Base-by-base conservation (phyloP, 2,888 invertebrate species). In the Netelia inedita region DNA sequence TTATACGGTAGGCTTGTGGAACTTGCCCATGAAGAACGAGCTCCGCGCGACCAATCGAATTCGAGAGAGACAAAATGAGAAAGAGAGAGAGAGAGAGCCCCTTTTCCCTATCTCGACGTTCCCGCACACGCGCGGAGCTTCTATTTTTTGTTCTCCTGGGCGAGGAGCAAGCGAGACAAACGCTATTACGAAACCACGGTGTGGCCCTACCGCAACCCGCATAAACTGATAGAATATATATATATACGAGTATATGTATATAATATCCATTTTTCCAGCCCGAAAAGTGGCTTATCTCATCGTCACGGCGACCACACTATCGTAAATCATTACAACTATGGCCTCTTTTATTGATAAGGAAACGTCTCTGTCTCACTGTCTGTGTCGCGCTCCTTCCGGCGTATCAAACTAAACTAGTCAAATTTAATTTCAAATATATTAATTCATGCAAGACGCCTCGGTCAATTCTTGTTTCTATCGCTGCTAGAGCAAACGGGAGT, bases 201-300 rank as follows among this genome's bases (percentile, higher is more conserved):
- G 81, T 75, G 88, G 89, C 89, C 89, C 90, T 90, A 90, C 88
- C 89, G 84, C 89, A 89, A 90, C 87, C 76, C 87, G 81, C 78
- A 81, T 57, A 71, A 46, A 61, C 55, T 50, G 50, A 19, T n/a
- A 50, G 46, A 46, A 1, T 28, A 28, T 28, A 28, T 28, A 28
- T 28, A 28, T 35, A 35, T 35, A 35, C n/a, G n/a, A n/a, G n/a
- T 35, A 35, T 35, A 35, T 35, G 35, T 35, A 35, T 35, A 5
- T 35, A 35, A 35, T 35, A 35, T 35, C 35, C 35, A 35, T 35
- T 35, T 35, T 43, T 16, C 41, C 68, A 11, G 46, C 76, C 68
- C 46, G 46, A 78, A 43, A 28, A 78, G 76, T 68, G 68, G 59
- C 63, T 46, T 68, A 57, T 50, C 68, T 78, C 46, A 66, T 78